Base-by-base conservation (phyloP, 2,888 invertebrate genomes). In the Achlya flavicornis region DNA sequence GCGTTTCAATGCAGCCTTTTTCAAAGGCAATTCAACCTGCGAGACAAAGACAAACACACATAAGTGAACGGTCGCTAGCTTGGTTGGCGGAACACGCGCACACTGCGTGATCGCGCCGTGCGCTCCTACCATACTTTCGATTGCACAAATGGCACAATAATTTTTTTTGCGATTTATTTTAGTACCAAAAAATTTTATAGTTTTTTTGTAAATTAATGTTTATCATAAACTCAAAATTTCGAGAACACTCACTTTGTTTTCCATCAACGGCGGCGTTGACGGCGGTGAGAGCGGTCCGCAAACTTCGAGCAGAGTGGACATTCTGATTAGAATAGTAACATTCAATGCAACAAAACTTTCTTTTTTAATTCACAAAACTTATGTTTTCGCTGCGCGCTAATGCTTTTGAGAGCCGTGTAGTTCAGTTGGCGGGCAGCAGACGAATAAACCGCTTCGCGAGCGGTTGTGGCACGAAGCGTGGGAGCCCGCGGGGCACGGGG, bases 261-360 rank as follows among this genome's bases (percentile, higher is more conserved):
- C 94, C 89, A 95, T 94, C 81, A 96, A 91, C 80, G 96, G 96
- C 72, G 96, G 96, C 78, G 96, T 96, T 79, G 95, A 95, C 69
- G 96, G 96, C 79, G 96, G 96, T 77, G 96, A 96, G 78, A 96
- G 95, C 77, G 94, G 94, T 84, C 88, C 93, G 84, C 94, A 93
- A 81, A 92, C 89, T 87, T 93, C 92, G 67, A 92, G 81, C 66
- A 92, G 73, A 72, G 90, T 88, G 75, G 92, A 91, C 93, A 93
- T 93, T 82, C 70, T 87, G 82, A 80, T 83, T 72, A 84, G 63
- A 73, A 72, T 83, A 74, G 66, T 80, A 82, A 81, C 92, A 93
- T 93, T 83, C 89, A 87, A 89, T 76, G 74, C 64, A 78, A 72
- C 70, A 80, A 89, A 92, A 91, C 85, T 89, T 89, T 89, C 84